Base-by-base conservation (phyloP, 2,113 vertebrate genomes). In the Enhydra lutris region DNA sequence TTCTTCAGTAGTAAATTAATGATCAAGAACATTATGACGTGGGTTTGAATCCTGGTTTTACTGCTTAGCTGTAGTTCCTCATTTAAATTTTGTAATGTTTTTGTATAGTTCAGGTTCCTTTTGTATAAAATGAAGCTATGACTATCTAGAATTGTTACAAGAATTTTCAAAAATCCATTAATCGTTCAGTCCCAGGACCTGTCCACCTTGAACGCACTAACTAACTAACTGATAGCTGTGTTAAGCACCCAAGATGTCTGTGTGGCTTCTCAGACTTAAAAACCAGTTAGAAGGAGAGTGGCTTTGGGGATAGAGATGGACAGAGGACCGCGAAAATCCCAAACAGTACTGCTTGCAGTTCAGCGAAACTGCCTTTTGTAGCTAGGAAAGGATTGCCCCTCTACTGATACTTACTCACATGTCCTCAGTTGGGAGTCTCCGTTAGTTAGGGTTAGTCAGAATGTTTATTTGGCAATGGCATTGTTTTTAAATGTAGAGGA, bases 121-220 rank as follows among this genome's bases (percentile, higher is more conserved):
- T 73, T 94, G 79, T 96, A 15, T 90, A 34, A 94, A 81, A 74
- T 82, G 10, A 3, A 42, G 12, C 63, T 73, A 12, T 85, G 42
- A 42, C 90, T 84, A 73, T 63, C 69, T 95, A 92, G 59, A 96
- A 79, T 95, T 81, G 36, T 80, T 91, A 2, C 31, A 69, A 86
- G 21, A 91, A 26, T 76, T 67, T 73, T 34, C 10, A 63, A 71
- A 80, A 78, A 57, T 34, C 89, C 26, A 12, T 31, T 17, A 80
- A 1, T 87, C 59, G 18, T 4, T 88, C n/a, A 47, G 2, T 59
- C 20, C 42, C 12, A 76, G 73, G 45, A 50, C 39, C 29, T 63
- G 8, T 36, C 23, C 61, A 81, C 42, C 24, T 15, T 50, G 47
- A 79, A 89, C 80, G 93, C 23, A 57, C 36, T 83, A 59, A 59